Base-by-base conservation (phyloP, 2,113 vertebrate species). In the Nyctereutes procyonoides region DNA sequence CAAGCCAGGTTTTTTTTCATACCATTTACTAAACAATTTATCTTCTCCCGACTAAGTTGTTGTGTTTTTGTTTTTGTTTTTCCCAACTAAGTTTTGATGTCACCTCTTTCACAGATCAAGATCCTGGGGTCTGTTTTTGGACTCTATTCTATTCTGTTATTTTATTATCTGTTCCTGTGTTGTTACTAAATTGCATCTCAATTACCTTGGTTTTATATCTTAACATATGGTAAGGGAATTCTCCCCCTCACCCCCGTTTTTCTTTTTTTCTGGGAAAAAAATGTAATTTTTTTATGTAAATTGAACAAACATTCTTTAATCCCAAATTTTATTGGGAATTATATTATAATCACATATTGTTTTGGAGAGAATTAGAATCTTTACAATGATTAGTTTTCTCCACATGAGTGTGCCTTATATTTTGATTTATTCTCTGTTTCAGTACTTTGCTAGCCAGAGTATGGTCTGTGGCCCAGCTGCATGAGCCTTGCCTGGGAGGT, bases 311-410 rank as follows among this genome's bases (percentile, higher is more conserved):
- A 43, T 8, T 1, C 1, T 0, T 8, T 38, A n/a, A 53, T 2
- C 51, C 11, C 11, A 63, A n/a, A 81, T 77, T 69, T 91, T 86
- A 38, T 24, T 89, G 53, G 28, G 19, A 90, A 76, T 88, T 51
- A 26, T 38, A 32, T 84, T 74, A 71, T 81, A 77, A 82, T 92
- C 48, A 71, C 38, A 89, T 14, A 20, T 16, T 30, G 28, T 6
- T 84, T 88, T 88, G 77, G 35, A 92, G 43, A 71, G 48, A 95
- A 82, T 83, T 17, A 71, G 19, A 92, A 20, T 67, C 43, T 79
- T 93, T 87, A 82, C 6, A 51, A 14, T 14, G 20, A 24, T 74
- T 62, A 56, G 13, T 8, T 65, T 32, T 77, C 26, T 30, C 53
- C 43, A 65, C 5, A 7, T 56, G 26, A 82, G n/a, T 60, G 77